A percentile compares a stretch with the other conserved stretches of the same genome.
phyloP scores from a whole-genome alignment of 1,140 invertebrate species.

The Sarcophaga bullata region DNA sequence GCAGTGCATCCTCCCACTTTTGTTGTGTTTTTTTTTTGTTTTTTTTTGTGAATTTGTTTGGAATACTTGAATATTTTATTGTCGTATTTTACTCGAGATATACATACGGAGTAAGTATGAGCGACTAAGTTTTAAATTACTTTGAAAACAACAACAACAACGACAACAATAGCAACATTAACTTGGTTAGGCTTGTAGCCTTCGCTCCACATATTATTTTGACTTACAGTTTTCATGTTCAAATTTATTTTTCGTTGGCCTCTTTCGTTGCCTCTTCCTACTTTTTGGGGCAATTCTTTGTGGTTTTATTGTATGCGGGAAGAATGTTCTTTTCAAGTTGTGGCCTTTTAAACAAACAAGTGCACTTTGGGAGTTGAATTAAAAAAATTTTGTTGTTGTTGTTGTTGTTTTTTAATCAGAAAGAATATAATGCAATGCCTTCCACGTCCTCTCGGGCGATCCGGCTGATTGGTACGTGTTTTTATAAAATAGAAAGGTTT shows the following conservation, averaged over 20 bases:
- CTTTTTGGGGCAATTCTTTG: conserved; percentile 23
- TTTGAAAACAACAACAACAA: neutral
- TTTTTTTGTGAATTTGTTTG: neutral
- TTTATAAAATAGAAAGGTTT: neutral
- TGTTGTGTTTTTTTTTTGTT: conserved; percentile 46
- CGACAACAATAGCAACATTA: neutral
- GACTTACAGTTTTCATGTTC: too few species aligned
- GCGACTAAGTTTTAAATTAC: conserved; percentile 53
- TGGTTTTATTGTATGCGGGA: conserved; percentile 28
- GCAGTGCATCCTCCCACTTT: conserved; percentile 64
- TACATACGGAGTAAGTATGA: too few species aligned
- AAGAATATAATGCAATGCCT: conserved; percentile 10
- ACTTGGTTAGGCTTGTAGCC: neutral
- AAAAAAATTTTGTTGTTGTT: conserved; percentile 1
- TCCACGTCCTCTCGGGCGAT: conserved; percentile 39
- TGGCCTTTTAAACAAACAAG: too few species aligned
- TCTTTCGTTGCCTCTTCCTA: neutral
- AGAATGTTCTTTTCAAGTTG: neutral
- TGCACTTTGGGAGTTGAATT: neutral
- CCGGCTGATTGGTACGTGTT: conserved; percentile 8
- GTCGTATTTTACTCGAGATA: neutral
- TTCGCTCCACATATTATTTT: conserved; percentile 20
- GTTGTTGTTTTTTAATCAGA: neutral
- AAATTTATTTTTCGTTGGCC: conserved; percentile 18
- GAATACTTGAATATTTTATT: neutral